Evolutionary conservation across 2,888 invertebrate species (phyloP), one percentile per base, ranked within the genome.

Genomic region (Callyntrura sp.): DNA sequence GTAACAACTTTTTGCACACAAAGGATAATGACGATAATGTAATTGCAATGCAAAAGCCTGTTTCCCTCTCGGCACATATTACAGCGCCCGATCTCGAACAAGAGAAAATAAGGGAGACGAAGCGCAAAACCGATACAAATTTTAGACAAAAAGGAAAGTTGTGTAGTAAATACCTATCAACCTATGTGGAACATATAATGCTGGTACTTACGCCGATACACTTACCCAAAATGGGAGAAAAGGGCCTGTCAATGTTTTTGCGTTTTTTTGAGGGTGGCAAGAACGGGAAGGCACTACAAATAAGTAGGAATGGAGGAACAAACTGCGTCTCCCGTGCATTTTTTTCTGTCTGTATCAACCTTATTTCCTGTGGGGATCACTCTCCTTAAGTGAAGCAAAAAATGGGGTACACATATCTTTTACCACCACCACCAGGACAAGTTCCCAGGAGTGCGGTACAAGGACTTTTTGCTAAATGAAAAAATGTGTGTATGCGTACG

Each of bases 291-390:
- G 1, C 11, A 28, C 14, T 23, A 25, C 25, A 28, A 12, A 6
- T 35, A 35, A 4, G 82, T 65, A 23, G 62, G 62, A 8, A 25
- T 8, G 17, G n/a, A 23, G 23, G 23, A 51, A 20, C 17, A 68
- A 25, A 81, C 6, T 35, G 2, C 6, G 8, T 55, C 35, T 43
- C 17, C n/a, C 65, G 45, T 14, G 9, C 23, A 57, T 35, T 48
- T 68, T 17, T 68, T 60, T 81, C 35, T 62, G 11, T 51, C 6
- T 51, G 68, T 68, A 83, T 55, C 68, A 83, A 83, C 65, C 28
- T 83, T 83, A 83, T 83, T 83, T 83, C 83, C 83, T 83, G 51
- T 68, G 83, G 83, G 83, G 12, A 68, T 68, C 62, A 65, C 83
- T 79, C 20, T 76, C 51, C 51, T n/a, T n/a, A 45, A 43, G 17